A percentile compares a stretch with the other conserved stretches of the same genome.
phyloP scores from a whole-genome alignment of 2,797 vertebrate genomes.

The Triplophysa bombifrons region DNA sequence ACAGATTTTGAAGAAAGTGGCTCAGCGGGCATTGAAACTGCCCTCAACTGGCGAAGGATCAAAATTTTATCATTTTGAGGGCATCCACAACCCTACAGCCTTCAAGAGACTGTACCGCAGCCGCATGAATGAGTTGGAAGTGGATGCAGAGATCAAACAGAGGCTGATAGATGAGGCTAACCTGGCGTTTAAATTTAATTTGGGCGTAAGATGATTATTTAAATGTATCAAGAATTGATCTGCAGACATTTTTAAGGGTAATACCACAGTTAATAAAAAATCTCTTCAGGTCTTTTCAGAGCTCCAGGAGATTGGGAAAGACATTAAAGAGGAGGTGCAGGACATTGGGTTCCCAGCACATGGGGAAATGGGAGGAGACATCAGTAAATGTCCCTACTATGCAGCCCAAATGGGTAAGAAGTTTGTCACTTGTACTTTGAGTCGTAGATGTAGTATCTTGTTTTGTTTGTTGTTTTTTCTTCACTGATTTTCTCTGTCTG shows the following conservation, averaged over 20 bases:
- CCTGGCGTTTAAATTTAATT: conserved; percentile 89
- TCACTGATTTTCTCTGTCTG: not conserved
- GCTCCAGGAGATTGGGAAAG: conserved; percentile 84
- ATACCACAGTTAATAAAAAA: not conserved
- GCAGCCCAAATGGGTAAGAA: conserved; percentile 77
- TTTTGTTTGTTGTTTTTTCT: not conserved
- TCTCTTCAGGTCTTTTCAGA: conserved; percentile 87
- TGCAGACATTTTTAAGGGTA: too few species aligned
- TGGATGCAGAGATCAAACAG: conserved; percentile 81
- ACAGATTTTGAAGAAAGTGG: conserved; percentile 88
- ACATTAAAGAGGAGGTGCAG: conserved; percentile 76
- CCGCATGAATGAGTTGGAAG: conserved; percentile 91
- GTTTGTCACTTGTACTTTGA: not conserved
- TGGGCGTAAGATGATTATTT: conserved; percentile 80
- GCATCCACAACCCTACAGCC: conserved; percentile 84
- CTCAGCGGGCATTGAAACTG: conserved; percentile 91
- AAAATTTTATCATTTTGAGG: conserved; percentile 90
- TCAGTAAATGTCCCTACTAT: conserved; percentile 91
- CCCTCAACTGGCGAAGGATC: conserved; percentile 88
- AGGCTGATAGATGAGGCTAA: conserved; percentile 89
- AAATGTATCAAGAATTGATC: not conserved
- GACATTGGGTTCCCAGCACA: conserved; percentile 79
- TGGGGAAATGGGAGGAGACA: conserved; percentile 82
- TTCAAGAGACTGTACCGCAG: conserved; percentile 97
- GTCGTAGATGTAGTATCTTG: not conserved